phyloP scores from a whole-genome alignment of 2,113 vertebrate species.

The Acrocephalus kingi region DNA sequence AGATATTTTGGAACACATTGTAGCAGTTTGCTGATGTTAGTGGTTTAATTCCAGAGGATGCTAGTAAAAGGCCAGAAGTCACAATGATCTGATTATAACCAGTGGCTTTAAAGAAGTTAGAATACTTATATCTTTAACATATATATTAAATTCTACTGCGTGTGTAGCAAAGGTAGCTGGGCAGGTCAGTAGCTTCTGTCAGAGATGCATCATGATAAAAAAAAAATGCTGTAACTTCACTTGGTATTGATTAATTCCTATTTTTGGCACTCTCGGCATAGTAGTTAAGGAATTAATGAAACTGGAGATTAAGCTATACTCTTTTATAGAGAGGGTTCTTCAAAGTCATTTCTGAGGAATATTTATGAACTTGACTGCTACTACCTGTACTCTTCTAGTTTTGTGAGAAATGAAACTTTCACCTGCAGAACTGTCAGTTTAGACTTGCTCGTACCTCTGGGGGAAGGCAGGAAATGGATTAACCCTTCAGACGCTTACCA shows the following conservation, averaged over 20 bases:
- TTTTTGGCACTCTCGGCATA: slow-evolving; percentile 8
- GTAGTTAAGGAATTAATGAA: slow-evolving; percentile 64
- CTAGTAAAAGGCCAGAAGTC: background rate
- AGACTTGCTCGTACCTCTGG: background rate
- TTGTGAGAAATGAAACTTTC: slow-evolving; percentile 27
- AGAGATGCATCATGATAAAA: background rate
- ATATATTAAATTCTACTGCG: background rate
- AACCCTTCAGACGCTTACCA: background rate
- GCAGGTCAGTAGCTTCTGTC: slow-evolving; percentile 3
- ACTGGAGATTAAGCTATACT: slow-evolving; percentile 49
- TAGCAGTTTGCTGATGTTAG: background rate
- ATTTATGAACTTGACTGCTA: slow-evolving; percentile 55
- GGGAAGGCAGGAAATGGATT: background rate
- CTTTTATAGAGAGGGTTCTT: slow-evolving; percentile 52
- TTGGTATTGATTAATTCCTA: slow-evolving; percentile 46
- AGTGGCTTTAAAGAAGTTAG: background rate
- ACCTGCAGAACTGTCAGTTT: background rate
- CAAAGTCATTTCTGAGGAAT: slow-evolving; percentile 50
- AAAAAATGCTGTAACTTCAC: background rate
- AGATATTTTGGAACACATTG: background rate
- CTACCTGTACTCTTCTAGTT: slow-evolving; percentile 19
- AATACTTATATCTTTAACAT: background rate
- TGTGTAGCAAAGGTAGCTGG: background rate
- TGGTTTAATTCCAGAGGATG: background rate
- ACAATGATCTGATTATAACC: background rate